Conservation (phyloP, 2,888 invertebrate species). For the Tinea pellionella region DNA sequence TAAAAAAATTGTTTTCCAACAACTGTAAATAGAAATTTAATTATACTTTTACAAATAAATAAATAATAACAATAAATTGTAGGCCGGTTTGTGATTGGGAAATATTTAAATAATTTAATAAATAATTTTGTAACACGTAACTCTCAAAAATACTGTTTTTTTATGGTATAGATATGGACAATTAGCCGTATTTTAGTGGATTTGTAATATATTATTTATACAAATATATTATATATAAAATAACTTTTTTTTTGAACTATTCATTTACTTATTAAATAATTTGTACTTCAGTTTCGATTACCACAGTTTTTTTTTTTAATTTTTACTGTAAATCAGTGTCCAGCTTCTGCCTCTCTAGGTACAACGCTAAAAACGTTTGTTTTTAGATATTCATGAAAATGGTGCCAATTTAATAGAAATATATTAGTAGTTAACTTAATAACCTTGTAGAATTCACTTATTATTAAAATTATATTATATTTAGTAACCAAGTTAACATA, state of each 20-base stretch:
- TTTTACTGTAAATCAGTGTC: not conserved
- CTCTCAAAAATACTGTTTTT: not conserved
- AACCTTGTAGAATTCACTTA: too few species aligned
- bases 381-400: conserved; percentile 20
- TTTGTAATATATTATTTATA: not conserved
- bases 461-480: too few species aligned
- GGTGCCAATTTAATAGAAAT: not conserved
- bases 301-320: not conserved
- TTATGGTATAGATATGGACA: too few species aligned
- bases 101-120: too few species aligned
- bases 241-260: not conserved
- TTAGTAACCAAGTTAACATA: too few species aligned
- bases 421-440: too few species aligned
- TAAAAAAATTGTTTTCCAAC: too few species aligned
- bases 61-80: too few species aligned
- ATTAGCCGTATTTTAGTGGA: not conserved
- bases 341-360: conserved; percentile 36
- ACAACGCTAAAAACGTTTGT: conserved; percentile 53
- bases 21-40: too few species aligned
- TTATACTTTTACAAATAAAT: too few species aligned
- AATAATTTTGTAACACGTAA: too few species aligned
- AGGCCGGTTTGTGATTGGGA: too few species aligned
- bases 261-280: not conserved
- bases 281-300: conserved; percentile 4
- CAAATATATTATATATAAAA: not conserved